These are phyloP conservation scores for Xestobium rufovillosum DNA, from an alignment of 2,888 invertebrate species.

Conservation along the genomic window DNA sequence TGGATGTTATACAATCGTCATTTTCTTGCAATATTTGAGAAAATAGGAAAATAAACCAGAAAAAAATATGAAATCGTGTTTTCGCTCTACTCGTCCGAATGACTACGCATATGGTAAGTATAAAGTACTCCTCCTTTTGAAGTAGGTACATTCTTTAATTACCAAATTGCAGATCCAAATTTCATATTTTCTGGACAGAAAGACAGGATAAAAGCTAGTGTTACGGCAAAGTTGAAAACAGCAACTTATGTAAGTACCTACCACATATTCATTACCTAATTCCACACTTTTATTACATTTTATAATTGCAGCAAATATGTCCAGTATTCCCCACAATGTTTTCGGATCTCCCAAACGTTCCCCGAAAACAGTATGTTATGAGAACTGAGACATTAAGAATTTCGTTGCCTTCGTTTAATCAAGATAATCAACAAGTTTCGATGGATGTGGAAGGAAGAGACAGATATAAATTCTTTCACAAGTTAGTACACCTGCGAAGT, in stretches of 20 bases:
- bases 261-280: conserved; percentile 7
- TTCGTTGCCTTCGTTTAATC: conserved; percentile 12
- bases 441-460: conserved; percentile 30
- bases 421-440: too few relatives aligned
- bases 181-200: conserved; percentile 51
- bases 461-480: conserved; percentile 30
- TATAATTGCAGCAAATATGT: conserved; percentile 45
- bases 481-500: too few relatives aligned
- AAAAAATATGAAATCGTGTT: too few relatives aligned
- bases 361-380: conserved; percentile 46
- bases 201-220: conserved; percentile 50
- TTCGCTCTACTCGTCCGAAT: conserved; percentile 19
- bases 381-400: conserved; percentile 17
- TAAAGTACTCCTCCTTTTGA: neutral
- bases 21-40: too few relatives aligned
- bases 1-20: too few relatives aligned
- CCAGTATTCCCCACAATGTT: conserved; percentile 55
- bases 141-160: conserved; percentile 1
- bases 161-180: conserved; percentile 44
- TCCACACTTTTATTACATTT: conserved; percentile 3
- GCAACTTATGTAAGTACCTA: conserved; percentile 47
- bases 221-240: conserved; percentile 48
- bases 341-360: conserved; percentile 47
- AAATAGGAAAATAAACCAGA: too few relatives aligned
- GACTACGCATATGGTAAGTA: conserved; percentile 25